Evolutionary conservation across 2,888 invertebrate genomes (phyloP).

Genomic region (Netelia virgata): DNA sequence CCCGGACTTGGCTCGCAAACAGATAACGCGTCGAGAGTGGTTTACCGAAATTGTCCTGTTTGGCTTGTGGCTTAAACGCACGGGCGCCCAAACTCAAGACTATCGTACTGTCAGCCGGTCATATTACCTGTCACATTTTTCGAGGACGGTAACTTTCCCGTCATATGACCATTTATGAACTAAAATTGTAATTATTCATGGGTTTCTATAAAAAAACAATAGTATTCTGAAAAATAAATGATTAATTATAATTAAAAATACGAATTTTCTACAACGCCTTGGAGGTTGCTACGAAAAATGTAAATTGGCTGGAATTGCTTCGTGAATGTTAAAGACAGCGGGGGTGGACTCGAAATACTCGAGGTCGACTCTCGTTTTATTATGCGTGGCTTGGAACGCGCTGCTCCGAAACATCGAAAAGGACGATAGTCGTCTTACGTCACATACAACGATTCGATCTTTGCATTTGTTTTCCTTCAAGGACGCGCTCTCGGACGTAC

Average conservation of each 20-base stretch:
- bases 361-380: conserved; percentile 41
- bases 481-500: conserved; percentile 37
- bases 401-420: conserved; percentile 25
- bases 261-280: background rate
- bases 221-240: background rate
- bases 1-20: conserved; percentile 71
- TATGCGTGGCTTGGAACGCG: conserved; percentile 35
- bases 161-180: background rate
- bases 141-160: background rate
- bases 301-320: background rate
- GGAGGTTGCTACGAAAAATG: background rate
- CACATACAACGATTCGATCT: conserved; percentile 58
- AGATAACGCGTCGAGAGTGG: conserved; percentile 77
- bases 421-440: background rate
- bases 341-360: conserved; percentile 20
- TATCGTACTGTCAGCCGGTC: conserved; percentile 2
- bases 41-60: conserved; percentile 77
- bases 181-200: background rate
- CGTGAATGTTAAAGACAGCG: conserved; percentile 23
- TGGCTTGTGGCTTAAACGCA: conserved; percentile 75
- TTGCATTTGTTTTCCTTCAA: conserved; percentile 53
- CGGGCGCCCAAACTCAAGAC: conserved; percentile 8
- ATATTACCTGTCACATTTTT: conserved; percentile 3
- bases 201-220: background rate
- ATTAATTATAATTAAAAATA: background rate